phyloP scores from a whole-genome alignment of 2,797 vertebrate species.

The Gephyroberyx darwinii region DNA sequence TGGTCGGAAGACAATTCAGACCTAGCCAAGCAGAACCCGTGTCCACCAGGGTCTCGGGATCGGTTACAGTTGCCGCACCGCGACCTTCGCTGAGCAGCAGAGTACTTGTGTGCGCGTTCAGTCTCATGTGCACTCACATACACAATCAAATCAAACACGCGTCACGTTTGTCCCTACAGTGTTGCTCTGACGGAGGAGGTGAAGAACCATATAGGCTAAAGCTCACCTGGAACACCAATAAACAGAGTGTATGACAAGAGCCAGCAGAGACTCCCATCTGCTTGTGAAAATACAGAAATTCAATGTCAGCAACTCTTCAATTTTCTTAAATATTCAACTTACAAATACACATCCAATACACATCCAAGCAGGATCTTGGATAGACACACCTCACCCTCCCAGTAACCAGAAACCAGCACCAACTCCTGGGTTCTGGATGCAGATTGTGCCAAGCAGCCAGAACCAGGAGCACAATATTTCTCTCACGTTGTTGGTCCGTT shows the following conservation, averaged over 20 bases:
- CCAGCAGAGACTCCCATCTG: conserved; percentile 20
- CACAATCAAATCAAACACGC: not conserved
- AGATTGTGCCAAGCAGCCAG: conserved; percentile 28
- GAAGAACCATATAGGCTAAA: conserved; percentile 29
- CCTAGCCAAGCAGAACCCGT: conserved; percentile 29
- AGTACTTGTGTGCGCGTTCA: conserved; percentile 4
- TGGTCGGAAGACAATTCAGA: conserved; percentile 15
- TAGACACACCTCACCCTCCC: too few relatives aligned
- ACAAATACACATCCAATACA: too few relatives aligned
- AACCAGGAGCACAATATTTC: conserved; percentile 2
- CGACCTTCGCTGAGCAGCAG: conserved; percentile 38
- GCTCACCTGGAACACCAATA: conserved; percentile 22
- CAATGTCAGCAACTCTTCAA: conserved; percentile 1
- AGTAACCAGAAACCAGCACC: conserved; percentile 1
- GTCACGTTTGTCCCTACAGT: conserved; percentile 9
- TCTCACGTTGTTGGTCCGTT: conserved; percentile 10
- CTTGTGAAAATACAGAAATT: conserved; percentile 10
- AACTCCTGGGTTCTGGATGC: conserved; percentile 29
- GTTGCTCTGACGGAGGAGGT: conserved; percentile 23
- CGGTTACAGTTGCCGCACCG: conserved; percentile 44
- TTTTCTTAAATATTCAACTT: too few relatives aligned
- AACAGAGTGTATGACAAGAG: conserved; percentile 6
- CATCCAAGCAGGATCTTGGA: not conserved
- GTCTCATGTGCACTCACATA: conserved; percentile 18
- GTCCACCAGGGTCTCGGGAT: conserved; percentile 35